Percentiles rank a stretch among this genome's conserved stretches.
phyloP scores from a whole-genome alignment of 1,140 invertebrate species.

The Drosophila sp. region DNA sequence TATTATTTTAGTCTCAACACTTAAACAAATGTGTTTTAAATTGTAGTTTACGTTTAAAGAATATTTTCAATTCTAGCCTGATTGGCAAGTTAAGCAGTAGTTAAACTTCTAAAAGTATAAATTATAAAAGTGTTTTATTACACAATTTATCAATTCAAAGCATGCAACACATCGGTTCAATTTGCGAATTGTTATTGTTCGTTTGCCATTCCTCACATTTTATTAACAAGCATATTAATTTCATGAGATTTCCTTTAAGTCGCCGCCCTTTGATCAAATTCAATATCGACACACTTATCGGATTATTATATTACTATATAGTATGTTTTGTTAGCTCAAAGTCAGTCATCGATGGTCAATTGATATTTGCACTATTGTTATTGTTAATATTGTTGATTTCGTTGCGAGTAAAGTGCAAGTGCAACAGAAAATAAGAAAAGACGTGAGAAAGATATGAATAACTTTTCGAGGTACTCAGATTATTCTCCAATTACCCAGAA shows the following conservation, averaged over 20 bases:
- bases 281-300: not conserved
- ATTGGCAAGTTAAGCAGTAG: too few relatives aligned
- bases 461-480: too few relatives aligned
- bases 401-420: not conserved
- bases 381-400: conserved; percentile 4
- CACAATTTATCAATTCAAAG: too few relatives aligned
- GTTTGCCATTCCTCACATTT: not conserved
- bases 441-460: too few relatives aligned
- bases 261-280: not conserved
- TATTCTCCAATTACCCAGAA: conserved; percentile 29
- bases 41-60: too few relatives aligned
- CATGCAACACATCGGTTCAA: too few relatives aligned
- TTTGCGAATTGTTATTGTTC: too few relatives aligned
- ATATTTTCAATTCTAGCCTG: too few relatives aligned
- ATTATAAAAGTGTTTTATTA: too few relatives aligned
- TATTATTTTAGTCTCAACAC: too few relatives aligned
- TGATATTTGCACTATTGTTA: not conserved
- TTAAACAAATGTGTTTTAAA: too few relatives aligned
- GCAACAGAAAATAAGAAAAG: not conserved
- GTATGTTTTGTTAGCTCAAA: not conserved
- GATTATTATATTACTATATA: not conserved
- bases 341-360: not conserved
- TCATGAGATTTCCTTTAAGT: conserved; percentile 1
- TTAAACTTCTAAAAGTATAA: too few relatives aligned
- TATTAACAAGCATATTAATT: conserved; percentile 1